phyloP scores from a whole-genome alignment of 2,888 invertebrate species.

The Vesta saturnalis region DNA sequence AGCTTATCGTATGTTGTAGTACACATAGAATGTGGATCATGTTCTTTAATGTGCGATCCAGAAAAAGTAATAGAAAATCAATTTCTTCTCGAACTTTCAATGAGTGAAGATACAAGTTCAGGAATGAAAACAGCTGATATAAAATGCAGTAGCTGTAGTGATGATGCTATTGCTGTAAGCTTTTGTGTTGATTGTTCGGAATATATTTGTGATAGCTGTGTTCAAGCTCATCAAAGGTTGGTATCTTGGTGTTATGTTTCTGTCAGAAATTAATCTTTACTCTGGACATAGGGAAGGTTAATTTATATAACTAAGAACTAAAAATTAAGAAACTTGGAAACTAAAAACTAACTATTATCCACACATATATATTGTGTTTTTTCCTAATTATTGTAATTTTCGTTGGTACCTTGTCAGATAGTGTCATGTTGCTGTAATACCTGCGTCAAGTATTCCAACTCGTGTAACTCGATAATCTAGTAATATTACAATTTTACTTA shows the following conservation, averaged over 20 bases:
- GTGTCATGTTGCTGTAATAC: too few relatives aligned
- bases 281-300: too few relatives aligned
- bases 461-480: too few relatives aligned
- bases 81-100: conserved; percentile 76
- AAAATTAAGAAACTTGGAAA: too few relatives aligned
- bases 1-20: conserved; percentile 41
- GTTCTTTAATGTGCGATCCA: conserved; percentile 77
- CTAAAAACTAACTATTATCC: too few relatives aligned
- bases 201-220: conserved; percentile 92
- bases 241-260: background rate
- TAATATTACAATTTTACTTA: too few relatives aligned
- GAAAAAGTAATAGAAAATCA: conserved; percentile 85
- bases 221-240: conserved; percentile 86
- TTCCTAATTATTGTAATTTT: too few relatives aligned
- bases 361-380: too few relatives aligned
- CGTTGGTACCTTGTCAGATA: too few relatives aligned
- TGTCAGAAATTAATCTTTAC: too few relatives aligned
- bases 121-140: conserved; percentile 61
- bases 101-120: conserved; percentile 62
- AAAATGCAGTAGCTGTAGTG: conserved; percentile 88
- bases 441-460: too few relatives aligned
- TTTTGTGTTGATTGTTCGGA: conserved; percentile 93
- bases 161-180: conserved; percentile 82
- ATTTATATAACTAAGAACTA: too few relatives aligned
- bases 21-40: conserved; percentile 73